These are phyloP conservation scores for Apostichopus leukothele DNA, from an alignment of 53 echinoderm and acorn worm species.

Conservation along the genomic window DNA sequence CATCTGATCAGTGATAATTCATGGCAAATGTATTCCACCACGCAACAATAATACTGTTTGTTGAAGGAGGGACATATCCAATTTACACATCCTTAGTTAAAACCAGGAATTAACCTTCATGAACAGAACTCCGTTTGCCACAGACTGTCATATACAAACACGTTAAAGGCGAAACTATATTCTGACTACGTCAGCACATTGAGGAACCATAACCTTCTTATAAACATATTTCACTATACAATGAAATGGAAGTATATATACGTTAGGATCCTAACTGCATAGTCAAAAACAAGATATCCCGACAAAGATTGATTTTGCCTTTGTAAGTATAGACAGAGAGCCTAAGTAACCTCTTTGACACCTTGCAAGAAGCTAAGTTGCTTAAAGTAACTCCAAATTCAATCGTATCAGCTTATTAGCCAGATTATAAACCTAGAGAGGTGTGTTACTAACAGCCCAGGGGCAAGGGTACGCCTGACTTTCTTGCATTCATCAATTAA, in stretches of 20 bases:
- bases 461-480: slow-evolving; percentile 1
- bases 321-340: neutral
- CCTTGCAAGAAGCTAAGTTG: slow-evolving; percentile 24
- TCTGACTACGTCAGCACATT: neutral
- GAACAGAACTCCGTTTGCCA: too few relatives aligned
- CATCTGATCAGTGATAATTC: too few relatives aligned
- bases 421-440: slow-evolving; percentile 33
- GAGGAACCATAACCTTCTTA: neutral
- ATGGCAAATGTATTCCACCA: too few relatives aligned
- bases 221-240: neutral
- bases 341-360: neutral
- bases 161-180: neutral
- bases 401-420: slow-evolving; percentile 11
- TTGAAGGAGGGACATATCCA: too few relatives aligned
- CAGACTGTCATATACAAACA: neutral
- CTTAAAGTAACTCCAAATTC: slow-evolving; percentile 22
- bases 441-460: slow-evolving; percentile 29
- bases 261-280: neutral
- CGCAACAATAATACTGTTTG: too few relatives aligned
- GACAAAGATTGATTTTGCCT: neutral
- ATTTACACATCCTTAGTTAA: too few relatives aligned
- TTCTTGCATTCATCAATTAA: slow-evolving; percentile 3
- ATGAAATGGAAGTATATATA: neutral
- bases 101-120: too few relatives aligned
- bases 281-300: neutral